Conservation (phyloP, 1,140 invertebrate species). For the Polyergus mexicanus region DNA sequence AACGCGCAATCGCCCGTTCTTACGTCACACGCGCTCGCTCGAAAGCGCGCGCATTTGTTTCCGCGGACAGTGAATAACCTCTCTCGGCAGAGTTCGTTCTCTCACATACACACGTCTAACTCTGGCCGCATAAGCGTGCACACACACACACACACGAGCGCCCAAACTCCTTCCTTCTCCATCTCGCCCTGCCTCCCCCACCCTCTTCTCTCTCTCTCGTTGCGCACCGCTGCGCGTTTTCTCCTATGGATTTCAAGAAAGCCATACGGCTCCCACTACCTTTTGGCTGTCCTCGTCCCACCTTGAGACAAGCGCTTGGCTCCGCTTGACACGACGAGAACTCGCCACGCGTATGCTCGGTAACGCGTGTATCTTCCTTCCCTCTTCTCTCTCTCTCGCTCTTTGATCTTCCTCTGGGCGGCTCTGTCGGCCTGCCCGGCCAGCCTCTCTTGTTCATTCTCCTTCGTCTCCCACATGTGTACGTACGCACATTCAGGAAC, state of each 20-base stretch:
- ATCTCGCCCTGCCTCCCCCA: neutral
- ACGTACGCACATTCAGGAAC: slow-evolving; percentile 26
- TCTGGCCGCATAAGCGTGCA: neutral
- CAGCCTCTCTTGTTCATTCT: slow-evolving; percentile 38
- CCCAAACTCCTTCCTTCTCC: neutral
- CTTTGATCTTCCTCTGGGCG: neutral
- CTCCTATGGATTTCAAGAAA: slow-evolving; percentile 66
- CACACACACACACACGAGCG: neutral
- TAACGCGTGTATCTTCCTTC: slow-evolving; percentile 35
- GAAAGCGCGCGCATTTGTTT: slow-evolving; percentile 60
- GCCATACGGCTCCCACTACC: slow-evolving; percentile 58
- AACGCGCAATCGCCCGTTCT: slow-evolving; percentile 4
- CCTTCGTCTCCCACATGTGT: slow-evolving; percentile 24
- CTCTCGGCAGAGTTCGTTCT: slow-evolving; percentile 58
- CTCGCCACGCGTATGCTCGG: slow-evolving; percentile 58
- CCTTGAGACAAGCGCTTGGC: neutral
- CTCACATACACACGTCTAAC: slow-evolving; percentile 13
- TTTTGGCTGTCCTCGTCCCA: slow-evolving; percentile 20
- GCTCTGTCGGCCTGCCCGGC: slow-evolving; percentile 22
- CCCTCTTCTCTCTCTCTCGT: neutral
- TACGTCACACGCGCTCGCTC: slow-evolving; percentile 48
- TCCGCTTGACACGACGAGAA: slow-evolving; percentile 40
- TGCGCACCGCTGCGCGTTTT: slow-evolving; percentile 44
- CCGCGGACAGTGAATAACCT: slow-evolving; percentile 74
- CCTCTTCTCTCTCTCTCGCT: neutral